Percentiles rank a stretch among this genome's conserved stretches.
Conservation (phyloP, 1,140 invertebrate genomes). For the Drosophila insularis region DNA sequence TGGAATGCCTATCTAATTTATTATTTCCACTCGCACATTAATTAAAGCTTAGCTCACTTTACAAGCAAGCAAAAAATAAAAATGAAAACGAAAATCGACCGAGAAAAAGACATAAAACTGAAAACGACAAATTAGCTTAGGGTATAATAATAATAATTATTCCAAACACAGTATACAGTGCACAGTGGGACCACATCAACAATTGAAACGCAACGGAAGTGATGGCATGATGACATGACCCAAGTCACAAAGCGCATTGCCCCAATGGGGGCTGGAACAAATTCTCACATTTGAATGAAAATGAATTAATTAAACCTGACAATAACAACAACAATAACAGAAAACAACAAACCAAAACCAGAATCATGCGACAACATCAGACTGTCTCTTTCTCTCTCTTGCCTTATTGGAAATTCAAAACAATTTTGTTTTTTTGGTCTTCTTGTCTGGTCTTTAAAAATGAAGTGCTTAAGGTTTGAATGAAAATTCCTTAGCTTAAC, state of each 20-base stretch:
- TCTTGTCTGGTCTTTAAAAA: constrained; percentile 3
- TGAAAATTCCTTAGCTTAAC: constrained; percentile 25
- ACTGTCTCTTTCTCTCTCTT: constrained; percentile 3
- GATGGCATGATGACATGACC: constrained; percentile 12
- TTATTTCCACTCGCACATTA: constrained; percentile 42
- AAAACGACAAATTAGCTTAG: constrained; percentile 36
- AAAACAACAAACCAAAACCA: constrained; percentile 21
- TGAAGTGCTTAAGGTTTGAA: constrained; percentile 26
- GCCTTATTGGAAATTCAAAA: constrained; percentile 21
- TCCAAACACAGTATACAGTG: not conserved
- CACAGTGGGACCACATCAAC: constrained; percentile 19
- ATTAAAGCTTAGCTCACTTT: constrained; percentile 44
- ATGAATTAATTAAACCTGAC: constrained; percentile 17
- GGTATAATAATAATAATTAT: constrained; percentile 27
- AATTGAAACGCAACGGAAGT: constrained; percentile 8
- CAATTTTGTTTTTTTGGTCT: constrained; percentile 19
- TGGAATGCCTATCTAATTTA: constrained; percentile 38
- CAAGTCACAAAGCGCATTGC: not conserved
- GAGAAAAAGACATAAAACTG: constrained; percentile 15
- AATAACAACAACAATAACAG: constrained; percentile 12
- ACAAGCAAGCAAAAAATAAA: constrained; percentile 1
- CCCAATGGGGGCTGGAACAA: not conserved
- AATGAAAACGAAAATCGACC: constrained; percentile 2
- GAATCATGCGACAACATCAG: constrained; percentile 17
- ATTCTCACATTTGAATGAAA: constrained; percentile 4